phyloP scores from a whole-genome alignment of 2,888 invertebrate genomes.

The Cantharis rufa region DNA sequence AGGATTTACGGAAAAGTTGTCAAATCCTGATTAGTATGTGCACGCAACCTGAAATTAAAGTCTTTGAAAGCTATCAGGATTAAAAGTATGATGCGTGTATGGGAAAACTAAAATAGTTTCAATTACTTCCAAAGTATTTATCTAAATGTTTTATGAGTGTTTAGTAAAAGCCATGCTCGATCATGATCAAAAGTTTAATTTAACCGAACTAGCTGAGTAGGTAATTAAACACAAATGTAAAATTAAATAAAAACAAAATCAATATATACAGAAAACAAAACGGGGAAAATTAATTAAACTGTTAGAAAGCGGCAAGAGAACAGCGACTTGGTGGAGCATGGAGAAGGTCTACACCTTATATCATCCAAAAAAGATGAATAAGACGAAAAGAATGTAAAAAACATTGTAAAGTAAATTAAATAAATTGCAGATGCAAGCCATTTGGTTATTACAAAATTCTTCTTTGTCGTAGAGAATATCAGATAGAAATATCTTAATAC shows the following conservation, averaged over 20 bases:
- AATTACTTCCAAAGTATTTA: not conserved
- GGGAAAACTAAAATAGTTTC: not conserved
- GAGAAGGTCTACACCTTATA: not conserved
- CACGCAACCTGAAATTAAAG: conserved; percentile 6
- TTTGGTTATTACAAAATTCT: not conserved
- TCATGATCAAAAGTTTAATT: not conserved
- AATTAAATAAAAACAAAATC: not conserved
- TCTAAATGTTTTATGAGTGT: not conserved
- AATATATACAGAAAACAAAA: not conserved
- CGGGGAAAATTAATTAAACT: not conserved
- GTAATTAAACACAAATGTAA: not conserved
- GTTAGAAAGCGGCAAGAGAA: not conserved
- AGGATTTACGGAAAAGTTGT: conserved; percentile 13
- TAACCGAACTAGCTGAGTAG: not conserved
- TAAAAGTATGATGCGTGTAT: not conserved
- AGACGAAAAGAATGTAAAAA: not conserved
- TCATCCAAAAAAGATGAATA: not conserved
- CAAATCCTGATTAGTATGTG: conserved; percentile 15
- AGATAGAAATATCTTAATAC: not conserved
- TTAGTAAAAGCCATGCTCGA: not conserved
- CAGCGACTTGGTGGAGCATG: not conserved
- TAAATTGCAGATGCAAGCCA: not conserved
- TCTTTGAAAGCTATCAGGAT: conserved; percentile 4
- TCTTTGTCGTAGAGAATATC: not conserved
- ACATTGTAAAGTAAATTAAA: not conserved